Percentiles rank a stretch among this genome's conserved stretches.
Conservation (phyloP, 2,797 vertebrate species). For the Buceros bicornis region DNA sequence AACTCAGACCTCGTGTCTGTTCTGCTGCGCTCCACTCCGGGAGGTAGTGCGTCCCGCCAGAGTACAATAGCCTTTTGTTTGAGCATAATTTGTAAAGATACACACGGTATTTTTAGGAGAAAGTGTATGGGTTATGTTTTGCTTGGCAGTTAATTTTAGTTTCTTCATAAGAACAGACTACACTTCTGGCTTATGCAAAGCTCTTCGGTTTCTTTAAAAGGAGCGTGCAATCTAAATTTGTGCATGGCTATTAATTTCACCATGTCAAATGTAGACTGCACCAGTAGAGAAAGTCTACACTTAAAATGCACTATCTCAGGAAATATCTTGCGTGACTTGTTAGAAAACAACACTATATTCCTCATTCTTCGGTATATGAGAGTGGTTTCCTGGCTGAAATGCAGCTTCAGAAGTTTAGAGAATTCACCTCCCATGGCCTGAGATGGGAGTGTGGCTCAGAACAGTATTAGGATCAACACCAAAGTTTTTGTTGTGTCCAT, state of each 20-base stretch:
- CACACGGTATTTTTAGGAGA: not conserved
- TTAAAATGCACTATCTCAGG: not conserved
- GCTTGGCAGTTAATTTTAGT: not conserved
- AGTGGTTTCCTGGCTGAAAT: not conserved
- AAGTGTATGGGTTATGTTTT: not conserved
- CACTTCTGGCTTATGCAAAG: not conserved
- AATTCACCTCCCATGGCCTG: not conserved
- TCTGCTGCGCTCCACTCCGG: not conserved
- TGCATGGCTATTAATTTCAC: not conserved
- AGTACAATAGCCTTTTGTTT: not conserved
- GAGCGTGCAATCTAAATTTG: accelerated
- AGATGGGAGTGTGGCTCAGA: not conserved
- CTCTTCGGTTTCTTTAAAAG: not conserved
- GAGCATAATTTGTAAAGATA: not conserved
- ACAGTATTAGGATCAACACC: not conserved
- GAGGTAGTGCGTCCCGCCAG: not conserved
- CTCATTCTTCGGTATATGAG: not conserved
- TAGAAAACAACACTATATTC: not conserved
- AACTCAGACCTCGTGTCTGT: not conserved
- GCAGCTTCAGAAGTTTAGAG: not conserved
- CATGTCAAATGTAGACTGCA: accelerated
- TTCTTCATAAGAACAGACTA: not conserved
- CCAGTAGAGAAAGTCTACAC: not conserved
- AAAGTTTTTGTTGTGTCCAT: not conserved
- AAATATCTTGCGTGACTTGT: not conserved